Evolutionary conservation across 2,888 invertebrate species (phyloP).

Genomic region (Ramazzottius varieornatus): DNA sequence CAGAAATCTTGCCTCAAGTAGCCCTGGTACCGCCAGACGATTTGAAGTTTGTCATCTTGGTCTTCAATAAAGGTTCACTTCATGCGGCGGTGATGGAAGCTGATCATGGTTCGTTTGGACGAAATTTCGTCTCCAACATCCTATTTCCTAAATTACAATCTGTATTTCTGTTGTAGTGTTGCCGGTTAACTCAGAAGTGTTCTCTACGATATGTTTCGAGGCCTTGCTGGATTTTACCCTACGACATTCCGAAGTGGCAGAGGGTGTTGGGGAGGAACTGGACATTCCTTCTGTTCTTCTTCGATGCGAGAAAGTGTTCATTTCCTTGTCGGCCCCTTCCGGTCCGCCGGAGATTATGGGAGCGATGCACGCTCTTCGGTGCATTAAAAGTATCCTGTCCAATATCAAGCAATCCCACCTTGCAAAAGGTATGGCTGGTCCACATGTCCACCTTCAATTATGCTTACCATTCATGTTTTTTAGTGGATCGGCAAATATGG

Average conservation of each 20-base stretch:
- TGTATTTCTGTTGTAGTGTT: not conserved
- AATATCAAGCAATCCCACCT: not conserved
- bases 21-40: slow-evolving; percentile 42
- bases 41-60: not conserved
- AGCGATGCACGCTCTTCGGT: not conserved
- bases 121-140: not conserved
- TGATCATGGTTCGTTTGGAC: not conserved
- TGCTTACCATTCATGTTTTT: slow-evolving; percentile 17
- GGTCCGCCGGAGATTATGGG: not conserved
- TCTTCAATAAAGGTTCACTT: not conserved
- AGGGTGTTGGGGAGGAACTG: not conserved
- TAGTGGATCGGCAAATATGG: slow-evolving; percentile 70
- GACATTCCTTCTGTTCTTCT: not conserved
- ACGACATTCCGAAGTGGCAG: not conserved
- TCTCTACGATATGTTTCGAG: slow-evolving; percentile 84
- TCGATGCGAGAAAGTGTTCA: not conserved
- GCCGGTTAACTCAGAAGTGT: slow-evolving; percentile 37
- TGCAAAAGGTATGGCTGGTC: not conserved
- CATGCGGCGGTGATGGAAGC: not conserved
- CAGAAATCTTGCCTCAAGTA: slow-evolving; percentile 53
- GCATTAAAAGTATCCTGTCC: not conserved
- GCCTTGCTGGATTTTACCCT: slow-evolving; percentile 55
- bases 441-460: no score
- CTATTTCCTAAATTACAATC: no score
- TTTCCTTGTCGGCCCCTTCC: not conserved